Evolutionary conservation across 2,797 vertebrate genomes (phyloP), one percentile per base, ranked within the genome.

Genomic region (Lepilemur ruficaudatus): DNA sequence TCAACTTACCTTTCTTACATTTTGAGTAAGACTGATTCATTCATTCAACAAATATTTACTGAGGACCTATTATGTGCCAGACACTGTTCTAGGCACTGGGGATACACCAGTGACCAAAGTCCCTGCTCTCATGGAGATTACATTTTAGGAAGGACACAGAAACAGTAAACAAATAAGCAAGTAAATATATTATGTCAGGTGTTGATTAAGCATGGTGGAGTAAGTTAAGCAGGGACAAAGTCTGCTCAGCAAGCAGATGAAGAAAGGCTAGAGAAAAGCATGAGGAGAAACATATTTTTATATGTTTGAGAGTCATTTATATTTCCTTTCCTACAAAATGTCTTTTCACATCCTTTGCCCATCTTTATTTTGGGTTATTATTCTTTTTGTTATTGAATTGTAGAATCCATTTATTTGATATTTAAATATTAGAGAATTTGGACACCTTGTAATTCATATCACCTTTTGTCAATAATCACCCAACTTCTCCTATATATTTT

Each of bases 271-370:
- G 4, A 5, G 2, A 55, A 48, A 81, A 85, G 48, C 6, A 4
- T 48, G 15, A 4, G 5, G 3, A 55, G 52, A 81, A 81, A 35
- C 63, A 81, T 55, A 70, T 86, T 84, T 89, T 91, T 30, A 25
- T 65, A 55, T 48, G 35, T 78, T 57, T 76, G 88, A 93, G 50
- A 84, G 43, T 46, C 1, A 46, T 30, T 69, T 70, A 63, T 76
- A 85, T 93, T 85, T 93, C 46, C 67, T 93, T 89, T 87, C 55
- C 35, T 93, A 92, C 55, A 93, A 82, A 93, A 73, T 79, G 12
- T 67, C 15, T 69, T 93, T 96, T 95, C 14, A 78, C 18, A 89
- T 38, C 57, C 22, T 91, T 72, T 92, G 79, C 41, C 32, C 50
- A 83, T 41, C 79, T 83, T 91, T 83, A 43, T 83, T 79, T 59